Evolutionary conservation across 1,140 invertebrate species (phyloP), one percentile per base, ranked within the genome.

Genomic region (Plectus sambesii): DNA sequence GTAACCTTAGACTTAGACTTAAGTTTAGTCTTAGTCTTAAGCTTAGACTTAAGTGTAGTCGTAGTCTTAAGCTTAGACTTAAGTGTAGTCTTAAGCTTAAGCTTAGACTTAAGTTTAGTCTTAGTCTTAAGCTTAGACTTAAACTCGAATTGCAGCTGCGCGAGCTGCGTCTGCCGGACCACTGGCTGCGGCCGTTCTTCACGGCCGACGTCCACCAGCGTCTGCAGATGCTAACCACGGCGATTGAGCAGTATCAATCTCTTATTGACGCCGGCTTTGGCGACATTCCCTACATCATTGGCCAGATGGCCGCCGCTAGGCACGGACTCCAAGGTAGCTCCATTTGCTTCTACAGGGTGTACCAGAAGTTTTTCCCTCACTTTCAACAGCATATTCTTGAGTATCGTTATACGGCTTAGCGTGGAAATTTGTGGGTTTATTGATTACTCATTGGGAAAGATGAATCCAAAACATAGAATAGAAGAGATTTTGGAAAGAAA

Each of bases 381-480:
- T 49, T 27, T n/a, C n/a, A n/a, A n/a, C n/a, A n/a, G n/a, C n/a
- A n/a, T n/a, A n/a, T n/a, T n/a, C n/a, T n/a, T n/a, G n/a, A n/a
- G n/a, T n/a, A n/a, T n/a, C n/a, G n/a, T n/a, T n/a, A n/a, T n/a
- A n/a, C n/a, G n/a, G n/a, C n/a, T n/a, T n/a, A n/a, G n/a, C n/a
- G n/a, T n/a, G n/a, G n/a, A n/a, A n/a, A n/a, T n/a, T n/a, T n/a
- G n/a, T n/a, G n/a, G n/a, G n/a, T n/a, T n/a, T n/a, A n/a, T n/a
- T n/a, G n/a, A n/a, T n/a, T n/a, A n/a, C n/a, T n/a, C n/a, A n/a
- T n/a, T n/a, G n/a, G n/a, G n/a, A 5, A 38, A 59, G 36, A 53
- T 42, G 9, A 59, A 62, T 42, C 35, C 59, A 9, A 58, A 59
- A 55, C 55, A 56, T 55, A 30, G n/a, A 45, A 45, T 41, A 1